These are phyloP conservation scores for Bathynomus jamesi DNA, from an alignment of 1,140 invertebrate genomes.

Conservation along the genomic window DNA sequence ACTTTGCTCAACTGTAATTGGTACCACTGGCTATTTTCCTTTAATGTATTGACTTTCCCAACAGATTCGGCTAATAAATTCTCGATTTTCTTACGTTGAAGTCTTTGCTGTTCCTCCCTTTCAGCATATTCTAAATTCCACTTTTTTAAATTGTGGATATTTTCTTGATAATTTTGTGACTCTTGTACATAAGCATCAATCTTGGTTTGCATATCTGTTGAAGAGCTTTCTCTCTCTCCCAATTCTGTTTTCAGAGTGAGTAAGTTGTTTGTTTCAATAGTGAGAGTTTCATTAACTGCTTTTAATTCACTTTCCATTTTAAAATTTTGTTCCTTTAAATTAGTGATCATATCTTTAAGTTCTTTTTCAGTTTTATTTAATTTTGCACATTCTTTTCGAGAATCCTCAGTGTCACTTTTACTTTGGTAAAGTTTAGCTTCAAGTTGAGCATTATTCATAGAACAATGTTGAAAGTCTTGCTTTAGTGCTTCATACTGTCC, in stretches of 20 bases:
- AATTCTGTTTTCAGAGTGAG: neutral
- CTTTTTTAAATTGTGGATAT: neutral
- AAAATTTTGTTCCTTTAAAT: slow-evolving; percentile 17
- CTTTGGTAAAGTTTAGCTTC: slow-evolving; percentile 5
- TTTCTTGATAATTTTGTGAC: neutral
- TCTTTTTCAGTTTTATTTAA: slow-evolving; percentile 15
- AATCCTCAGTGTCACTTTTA: slow-evolving; percentile 7
- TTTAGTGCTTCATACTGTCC: slow-evolving; percentile 23
- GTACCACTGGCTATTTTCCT: slow-evolving; percentile 12
- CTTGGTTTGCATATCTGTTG: neutral
- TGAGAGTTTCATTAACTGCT: neutral
- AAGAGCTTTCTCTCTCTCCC: neutral
- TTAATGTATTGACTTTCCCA: slow-evolving; percentile 4
- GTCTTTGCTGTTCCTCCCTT: neutral
- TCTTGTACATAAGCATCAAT: neutral
- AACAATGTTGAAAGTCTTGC: slow-evolving; percentile 23
- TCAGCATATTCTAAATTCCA: neutral
- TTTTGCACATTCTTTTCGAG: slow-evolving; percentile 5
- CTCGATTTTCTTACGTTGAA: neutral
- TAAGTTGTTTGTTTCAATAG: neutral
- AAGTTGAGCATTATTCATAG: slow-evolving; percentile 17
- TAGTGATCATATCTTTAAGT: slow-evolving; percentile 12
- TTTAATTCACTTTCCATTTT: slow-evolving; percentile 10
- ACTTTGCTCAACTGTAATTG: slow-evolving; percentile 23
- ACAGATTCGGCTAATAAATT: neutral